Percentiles rank a stretch among this genome's conserved stretches.
phyloP scores from a whole-genome alignment of 2,113 vertebrate genomes.

The Australoheros scitulus region DNA sequence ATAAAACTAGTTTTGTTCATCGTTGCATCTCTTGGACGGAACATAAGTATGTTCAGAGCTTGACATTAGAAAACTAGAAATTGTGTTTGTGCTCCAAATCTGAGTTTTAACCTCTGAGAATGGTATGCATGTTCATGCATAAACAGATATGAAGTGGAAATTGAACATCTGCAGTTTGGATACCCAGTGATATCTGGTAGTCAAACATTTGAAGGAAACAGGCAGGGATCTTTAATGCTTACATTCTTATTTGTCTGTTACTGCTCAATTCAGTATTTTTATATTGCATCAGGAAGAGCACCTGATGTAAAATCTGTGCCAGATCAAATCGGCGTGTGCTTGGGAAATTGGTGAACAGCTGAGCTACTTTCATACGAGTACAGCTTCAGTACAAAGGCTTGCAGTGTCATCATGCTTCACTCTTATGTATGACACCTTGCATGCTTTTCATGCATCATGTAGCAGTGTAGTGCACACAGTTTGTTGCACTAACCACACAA shows the following conservation, averaged over 20 bases:
- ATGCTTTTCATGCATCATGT: neutral
- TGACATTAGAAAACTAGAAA: neutral
- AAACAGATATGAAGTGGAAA: neutral
- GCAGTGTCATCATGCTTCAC: neutral
- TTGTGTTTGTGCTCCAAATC: neutral
- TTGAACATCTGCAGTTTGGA: neutral
- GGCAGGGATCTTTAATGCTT: neutral
- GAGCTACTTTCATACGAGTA: neutral
- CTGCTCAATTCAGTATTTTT: neutral
- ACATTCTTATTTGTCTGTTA: neutral
- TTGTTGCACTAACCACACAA: neutral
- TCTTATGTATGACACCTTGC: neutral
- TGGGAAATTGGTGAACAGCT: neutral
- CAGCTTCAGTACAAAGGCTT: neutral
- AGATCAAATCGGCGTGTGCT: neutral
- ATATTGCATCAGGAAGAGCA: neutral
- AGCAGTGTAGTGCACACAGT: neutral
- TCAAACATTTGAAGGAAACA: neutral
- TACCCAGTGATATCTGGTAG: neutral
- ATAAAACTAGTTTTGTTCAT: neutral
- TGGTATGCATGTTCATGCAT: neutral
- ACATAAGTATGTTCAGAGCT: neutral
- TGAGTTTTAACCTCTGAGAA: neutral
- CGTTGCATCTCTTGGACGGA: neutral
- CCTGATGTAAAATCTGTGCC: neutral